A percentile compares a stretch with the other conserved stretches of the same genome.
Evolutionary conservation across 2,888 invertebrate species (phyloP).

Genomic region (Malacosoma neustria): DNA sequence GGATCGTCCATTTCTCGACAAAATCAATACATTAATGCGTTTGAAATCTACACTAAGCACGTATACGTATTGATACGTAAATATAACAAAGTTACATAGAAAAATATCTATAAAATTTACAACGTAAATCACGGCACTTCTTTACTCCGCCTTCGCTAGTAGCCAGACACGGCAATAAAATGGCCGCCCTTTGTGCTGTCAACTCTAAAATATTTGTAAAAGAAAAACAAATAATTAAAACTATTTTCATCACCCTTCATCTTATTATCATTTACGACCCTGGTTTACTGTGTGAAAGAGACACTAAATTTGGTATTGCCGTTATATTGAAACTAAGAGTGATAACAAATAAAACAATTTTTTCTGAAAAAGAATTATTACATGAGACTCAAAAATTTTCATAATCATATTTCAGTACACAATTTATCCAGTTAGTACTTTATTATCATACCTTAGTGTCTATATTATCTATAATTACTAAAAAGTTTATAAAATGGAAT

Average conservation of each 20-base stretch:
- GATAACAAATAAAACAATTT: neutral
- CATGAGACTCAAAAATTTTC: too few relatives aligned
- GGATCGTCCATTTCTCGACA: slow-evolving; percentile 82
- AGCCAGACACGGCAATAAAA: slow-evolving; percentile 59
- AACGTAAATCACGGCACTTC: slow-evolving; percentile 36
- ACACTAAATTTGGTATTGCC: slow-evolving; percentile 35
- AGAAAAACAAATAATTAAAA: slow-evolving; percentile 66
- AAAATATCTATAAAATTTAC: slow-evolving; percentile 40
- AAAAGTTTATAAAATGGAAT: too few relatives aligned
- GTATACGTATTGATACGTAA: slow-evolving; percentile 68
- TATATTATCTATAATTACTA: too few relatives aligned
- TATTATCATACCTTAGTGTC: too few relatives aligned
- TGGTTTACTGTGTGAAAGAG: slow-evolving; percentile 40
- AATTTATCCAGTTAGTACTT: too few relatives aligned
- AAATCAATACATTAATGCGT: slow-evolving; percentile 48
- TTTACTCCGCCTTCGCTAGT: slow-evolving; percentile 40
- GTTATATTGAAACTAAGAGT: slow-evolving; percentile 7
- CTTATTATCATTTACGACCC: slow-evolving; percentile 30
- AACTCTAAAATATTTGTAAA: slow-evolving; percentile 55
- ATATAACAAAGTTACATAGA: slow-evolving; percentile 29
- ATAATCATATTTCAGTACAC: too few relatives aligned
- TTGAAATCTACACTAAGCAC: slow-evolving; percentile 52
- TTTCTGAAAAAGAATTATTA: neutral
- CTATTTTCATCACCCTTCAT: slow-evolving; percentile 50
- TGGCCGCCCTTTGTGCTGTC: slow-evolving; percentile 74